phyloP scores from a whole-genome alignment of 1,140 invertebrate species.

The Acromyrmex echinatior region DNA sequence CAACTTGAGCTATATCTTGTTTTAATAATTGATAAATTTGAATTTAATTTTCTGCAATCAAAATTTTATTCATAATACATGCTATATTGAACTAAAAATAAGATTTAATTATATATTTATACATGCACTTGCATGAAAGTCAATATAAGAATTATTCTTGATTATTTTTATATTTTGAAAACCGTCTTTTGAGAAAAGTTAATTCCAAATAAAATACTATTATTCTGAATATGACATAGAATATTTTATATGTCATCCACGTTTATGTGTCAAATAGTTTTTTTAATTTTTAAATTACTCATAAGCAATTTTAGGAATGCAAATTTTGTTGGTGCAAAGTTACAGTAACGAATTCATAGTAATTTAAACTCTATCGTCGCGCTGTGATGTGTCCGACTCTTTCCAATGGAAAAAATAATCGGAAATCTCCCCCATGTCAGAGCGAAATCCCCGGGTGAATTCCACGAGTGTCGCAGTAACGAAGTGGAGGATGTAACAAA shows the following conservation, averaged over 20 bases:
- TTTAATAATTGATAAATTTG: not conserved
- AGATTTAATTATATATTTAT: not conserved
- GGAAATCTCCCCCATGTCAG: slow-evolving; percentile 61
- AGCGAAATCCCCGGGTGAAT: slow-evolving; percentile 56
- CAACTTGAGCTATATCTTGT: not conserved
- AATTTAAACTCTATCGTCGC: slow-evolving; percentile 66
- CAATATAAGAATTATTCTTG: not conserved
- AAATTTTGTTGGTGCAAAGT: slow-evolving; percentile 24
- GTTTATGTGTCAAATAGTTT: slow-evolving; percentile 17
- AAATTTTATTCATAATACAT: not conserved
- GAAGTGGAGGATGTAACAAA: slow-evolving; percentile 71
- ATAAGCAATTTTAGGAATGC: not conserved
- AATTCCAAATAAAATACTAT: not conserved
- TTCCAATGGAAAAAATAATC: slow-evolving; percentile 71
- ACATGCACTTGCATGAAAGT: not conserved
- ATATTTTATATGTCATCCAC: not conserved
- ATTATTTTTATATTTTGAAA: slow-evolving; percentile 1
- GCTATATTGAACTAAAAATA: too few species aligned
- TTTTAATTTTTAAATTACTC: slow-evolving; percentile 39
- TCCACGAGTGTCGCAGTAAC: slow-evolving; percentile 64
- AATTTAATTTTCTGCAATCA: not conserved
- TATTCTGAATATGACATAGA: not conserved
- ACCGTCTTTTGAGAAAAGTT: not conserved
- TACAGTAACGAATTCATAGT: slow-evolving; percentile 30
- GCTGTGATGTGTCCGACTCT: slow-evolving; percentile 30